These are phyloP conservation scores for Armadillidium nasatum DNA, from an alignment of 1,140 invertebrate species.

Conservation along the genomic window DNA sequence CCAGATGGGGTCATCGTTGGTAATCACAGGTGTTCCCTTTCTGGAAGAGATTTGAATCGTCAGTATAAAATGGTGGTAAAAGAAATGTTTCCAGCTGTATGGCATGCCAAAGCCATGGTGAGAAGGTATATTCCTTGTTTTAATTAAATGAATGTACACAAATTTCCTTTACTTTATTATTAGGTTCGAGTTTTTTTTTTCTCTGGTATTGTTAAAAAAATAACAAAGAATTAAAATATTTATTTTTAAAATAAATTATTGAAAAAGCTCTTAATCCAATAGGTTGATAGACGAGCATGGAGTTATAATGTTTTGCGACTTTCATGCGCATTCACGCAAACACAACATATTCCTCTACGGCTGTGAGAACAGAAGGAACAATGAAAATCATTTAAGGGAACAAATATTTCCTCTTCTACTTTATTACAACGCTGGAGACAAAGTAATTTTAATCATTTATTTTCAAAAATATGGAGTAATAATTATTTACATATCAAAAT, in stretches of 20 bases:
- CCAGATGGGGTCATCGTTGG: conserved; percentile 94
- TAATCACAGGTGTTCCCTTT: conserved; percentile 81
- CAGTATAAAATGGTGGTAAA: conserved; percentile 75
- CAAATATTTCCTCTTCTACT: conserved; percentile 45
- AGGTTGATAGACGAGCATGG: conserved; percentile 85
- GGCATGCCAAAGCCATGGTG: conserved; percentile 76
- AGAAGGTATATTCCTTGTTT: conserved; percentile 56
- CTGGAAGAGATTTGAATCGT: conserved; percentile 80
- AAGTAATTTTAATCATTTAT: conserved; percentile 19
- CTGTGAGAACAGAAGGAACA: conserved; percentile 77
- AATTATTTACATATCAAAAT: no score
- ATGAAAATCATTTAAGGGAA: conserved; percentile 56
- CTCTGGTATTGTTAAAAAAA: neutral
- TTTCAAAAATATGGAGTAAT: no score
- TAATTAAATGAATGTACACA: no score
- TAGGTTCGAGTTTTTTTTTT: conserved; percentile 4
- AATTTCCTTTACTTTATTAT: neutral
- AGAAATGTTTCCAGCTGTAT: conserved; percentile 86
- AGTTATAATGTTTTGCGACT: conserved; percentile 86
- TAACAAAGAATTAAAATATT: conserved; percentile 2
- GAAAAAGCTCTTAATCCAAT: conserved; percentile 38
- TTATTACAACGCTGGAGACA: conserved; percentile 44
- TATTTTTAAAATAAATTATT: no score
- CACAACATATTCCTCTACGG: conserved; percentile 96
- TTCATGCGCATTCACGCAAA: conserved; percentile 68